Base-by-base conservation (phyloP, 2,113 vertebrate species). In the Silurus glanis region DNA sequence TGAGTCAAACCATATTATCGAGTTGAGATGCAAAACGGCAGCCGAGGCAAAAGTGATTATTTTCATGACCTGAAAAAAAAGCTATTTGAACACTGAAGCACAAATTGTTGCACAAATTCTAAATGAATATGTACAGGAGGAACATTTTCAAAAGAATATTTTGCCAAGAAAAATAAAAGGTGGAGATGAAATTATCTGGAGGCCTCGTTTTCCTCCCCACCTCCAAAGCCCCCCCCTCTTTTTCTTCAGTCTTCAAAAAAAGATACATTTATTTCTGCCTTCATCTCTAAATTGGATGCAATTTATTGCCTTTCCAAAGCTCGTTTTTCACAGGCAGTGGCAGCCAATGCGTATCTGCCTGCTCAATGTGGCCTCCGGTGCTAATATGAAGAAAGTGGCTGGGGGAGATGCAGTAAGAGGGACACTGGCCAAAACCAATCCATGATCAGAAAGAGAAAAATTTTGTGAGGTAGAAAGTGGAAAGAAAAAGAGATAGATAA, bases 281-380 rank as follows among this genome's bases (percentile, higher is more conserved):
- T 95, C 95, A 96, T 96, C 94, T 95, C 94, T 94, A 96, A 96
- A 96, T 95, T 95, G 95, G 94, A 95, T 95, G 94, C 95, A 95
- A 95, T 96, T 95, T 95, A 96, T 95, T 95, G 94, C 94, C 92
- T 95, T 92, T 94, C 91, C 91, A 93, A 95, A 95, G 95, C 95
- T 95, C 95, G 94, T 96, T 96, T 96, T 95, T 95, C 95, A 95
- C 94, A 90, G 92, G 93, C 94, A 91, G 87, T 92, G 93, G 94
- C 94, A 95, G 94, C 92, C 93, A 93, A 92, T 94, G 94, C 90
- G 87, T 93, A 94, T 95, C 93, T 94, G 94, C 94, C 94, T 93
- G 90, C 93, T 92, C 93, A 91, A 91, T 91, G 90, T 93, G 92
- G 94, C 94, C 95, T 92, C 91, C 91, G 92, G 94, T 93, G 93